Base-by-base conservation (phyloP, 2,797 vertebrate genomes). In the Emydoidea blandingii region DNA sequence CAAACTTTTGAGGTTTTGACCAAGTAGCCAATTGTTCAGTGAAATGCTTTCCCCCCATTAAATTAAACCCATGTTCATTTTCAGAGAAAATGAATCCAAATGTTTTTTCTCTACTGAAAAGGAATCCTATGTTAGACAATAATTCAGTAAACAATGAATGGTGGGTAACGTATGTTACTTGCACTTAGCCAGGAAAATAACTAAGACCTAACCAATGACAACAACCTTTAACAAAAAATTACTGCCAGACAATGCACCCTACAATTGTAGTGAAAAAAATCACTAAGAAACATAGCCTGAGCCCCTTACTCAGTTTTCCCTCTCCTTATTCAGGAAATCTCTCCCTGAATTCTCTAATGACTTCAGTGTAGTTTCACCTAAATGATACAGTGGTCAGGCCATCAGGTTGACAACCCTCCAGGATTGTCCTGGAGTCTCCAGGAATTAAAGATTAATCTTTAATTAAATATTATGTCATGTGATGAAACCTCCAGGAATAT, bases 321-420 rank as follows among this genome's bases (percentile, higher is more conserved):
- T 29, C 23, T 27, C 72, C 25, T 91, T 84, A 76, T 96, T 94
- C 94, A 97, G 94, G 95, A 97, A 97, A 97, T 92, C 79, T 6
- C 34, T 95, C 79, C 89, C 93, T 96, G 89, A 88, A 96, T 92
- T 94, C 94, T 44, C 1, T 96, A 59, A 53, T 94, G 8, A 89
- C 37, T 91, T 85, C 14, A 29, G 53, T 91, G 88, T 94, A 94
- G 94, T 95, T 95, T 95, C 44, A 62, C 87, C 79, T 94, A 25
- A 78, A 47, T 68, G 21, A 12, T 81, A 91, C 79, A 92, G 80
- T 84, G 72, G 84, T 91, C 83, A 49, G 31, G 93, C 53, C 68
- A 86, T 92, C 3, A 6, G 18, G 18, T 53, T 53, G 52, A 18
- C 52, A 53, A 53, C 18, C 18, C 6, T 53, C 52, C 52, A 53